Conservation (phyloP, 2,797 vertebrate genomes). For the Diglossa cyanea region DNA sequence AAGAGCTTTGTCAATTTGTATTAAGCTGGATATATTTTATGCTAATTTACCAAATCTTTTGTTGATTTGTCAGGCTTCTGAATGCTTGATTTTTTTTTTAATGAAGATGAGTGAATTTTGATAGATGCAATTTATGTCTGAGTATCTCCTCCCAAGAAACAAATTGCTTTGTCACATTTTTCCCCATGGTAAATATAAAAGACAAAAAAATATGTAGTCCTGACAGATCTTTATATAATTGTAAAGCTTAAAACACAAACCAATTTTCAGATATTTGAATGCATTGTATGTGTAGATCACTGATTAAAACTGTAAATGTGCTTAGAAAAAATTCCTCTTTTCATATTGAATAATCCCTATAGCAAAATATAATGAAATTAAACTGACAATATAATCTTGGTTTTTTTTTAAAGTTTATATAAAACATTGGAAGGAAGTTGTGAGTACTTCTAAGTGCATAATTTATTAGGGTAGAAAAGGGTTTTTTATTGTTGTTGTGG, state of each 20-base stretch:
- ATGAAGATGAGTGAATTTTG: constrained; percentile 54
- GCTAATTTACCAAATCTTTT: constrained; percentile 75
- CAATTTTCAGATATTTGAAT: constrained; percentile 34
- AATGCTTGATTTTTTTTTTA: constrained; percentile 1
- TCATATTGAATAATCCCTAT: neutral
- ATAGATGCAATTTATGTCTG: constrained; percentile 51
- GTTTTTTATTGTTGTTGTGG: constrained; percentile 18
- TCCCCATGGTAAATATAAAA: constrained; percentile 17
- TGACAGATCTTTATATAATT: constrained; percentile 28
- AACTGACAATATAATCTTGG: neutral
- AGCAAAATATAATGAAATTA: constrained; percentile 18
- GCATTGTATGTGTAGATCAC: neutral
- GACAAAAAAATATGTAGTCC: neutral
- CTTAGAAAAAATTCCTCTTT: neutral
- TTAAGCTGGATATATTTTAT: constrained; percentile 82
- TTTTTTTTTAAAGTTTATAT: neutral
- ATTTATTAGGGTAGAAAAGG: constrained; percentile 52
- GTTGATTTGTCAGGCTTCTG: constrained; percentile 39
- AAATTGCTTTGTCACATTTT: constrained; percentile 59
- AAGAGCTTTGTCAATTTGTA: constrained; percentile 65
- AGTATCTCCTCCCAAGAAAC: constrained; percentile 43
- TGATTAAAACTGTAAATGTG: constrained; percentile 14
- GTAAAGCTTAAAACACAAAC: constrained; percentile 36
- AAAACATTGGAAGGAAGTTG: constrained; percentile 61
- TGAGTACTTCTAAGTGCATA: constrained; percentile 49